Evolutionary conservation across 2,888 invertebrate genomes (phyloP).

Genomic region (Oligia strigilis): DNA sequence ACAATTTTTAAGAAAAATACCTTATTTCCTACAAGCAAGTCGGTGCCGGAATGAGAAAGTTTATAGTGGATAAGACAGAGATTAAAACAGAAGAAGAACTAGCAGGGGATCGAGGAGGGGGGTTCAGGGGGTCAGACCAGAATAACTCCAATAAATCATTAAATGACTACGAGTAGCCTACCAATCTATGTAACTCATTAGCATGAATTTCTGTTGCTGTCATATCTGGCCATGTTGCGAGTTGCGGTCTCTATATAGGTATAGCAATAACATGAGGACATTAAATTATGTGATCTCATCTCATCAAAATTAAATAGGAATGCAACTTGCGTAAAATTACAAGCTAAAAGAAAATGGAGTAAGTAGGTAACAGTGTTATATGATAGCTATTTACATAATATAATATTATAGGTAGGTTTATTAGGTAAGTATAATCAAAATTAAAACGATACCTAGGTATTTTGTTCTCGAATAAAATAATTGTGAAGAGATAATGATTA

Average conservation of each 20-base stretch:
- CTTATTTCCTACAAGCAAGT: too few relatives aligned
- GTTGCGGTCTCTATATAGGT: background rate
- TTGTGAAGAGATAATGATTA: background rate
- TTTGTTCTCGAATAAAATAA: background rate
- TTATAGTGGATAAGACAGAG: too few relatives aligned
- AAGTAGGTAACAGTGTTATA: background rate
- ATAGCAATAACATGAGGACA: background rate
- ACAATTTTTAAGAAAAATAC: background rate
- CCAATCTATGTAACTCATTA: background rate
- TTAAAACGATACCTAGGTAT: too few relatives aligned
- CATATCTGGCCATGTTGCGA: background rate
- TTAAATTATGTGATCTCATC: background rate
- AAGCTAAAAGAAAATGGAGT: background rate
- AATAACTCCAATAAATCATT: background rate
- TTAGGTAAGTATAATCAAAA: background rate
- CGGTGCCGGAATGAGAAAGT: too few relatives aligned
- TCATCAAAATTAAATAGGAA: too few relatives aligned
- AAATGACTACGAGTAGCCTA: background rate
- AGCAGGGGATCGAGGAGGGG: too few relatives aligned
- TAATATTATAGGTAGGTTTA: too few relatives aligned
- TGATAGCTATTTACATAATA: too few relatives aligned
- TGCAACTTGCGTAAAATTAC: background rate
- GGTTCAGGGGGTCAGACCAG: too few relatives aligned
- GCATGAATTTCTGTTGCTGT: background rate
- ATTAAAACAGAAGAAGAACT: too few relatives aligned